Evolutionary conservation across 35 echinoderm and acorn worm genomes (phyloP), one percentile per base, ranked within the genome.

Genomic region (Apostichopus parvimensis): DNA sequence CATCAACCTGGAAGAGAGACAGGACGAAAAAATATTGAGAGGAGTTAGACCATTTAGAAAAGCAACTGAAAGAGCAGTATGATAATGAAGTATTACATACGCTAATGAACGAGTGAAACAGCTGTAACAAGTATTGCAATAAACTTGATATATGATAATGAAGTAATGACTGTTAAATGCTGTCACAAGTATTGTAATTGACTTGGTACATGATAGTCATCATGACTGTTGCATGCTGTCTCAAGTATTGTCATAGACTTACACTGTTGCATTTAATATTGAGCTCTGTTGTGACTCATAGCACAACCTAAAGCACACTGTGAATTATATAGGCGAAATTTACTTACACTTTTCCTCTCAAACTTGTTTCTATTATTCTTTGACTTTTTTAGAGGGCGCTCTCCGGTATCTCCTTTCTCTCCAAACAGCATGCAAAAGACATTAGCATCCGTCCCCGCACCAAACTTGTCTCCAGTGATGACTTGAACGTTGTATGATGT

Each of bases 391-490:
- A 99, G 91, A 68, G 97, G 97, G 53, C 97, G 87, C 77, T 99
- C 95, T 78, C 97, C 97, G 0, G 97, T 99, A 88, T 99, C 97
- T 3, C 97, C 97, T 18, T 91, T 87, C 56, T 96, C 97, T 4
- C 97, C 97, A 80, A 94, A 96, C 34, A 99, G 77, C 87, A 94
- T 96, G 60, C 97, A 99, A 79, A 93, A 99, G 8, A 99, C 95
- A 57, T 99, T 99, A 0, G 97, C 94, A 90, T 99, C 95, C 6
- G 97, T 99, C 18, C 97, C 97, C 2, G 94, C 97, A 77, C 95
- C 94, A 92, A 99, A 99, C 83, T 99, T 99, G 85, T 99, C 97
- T 11, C 95, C 87, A 18, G 97, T 98, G 87, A 94, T 64, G 5
- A 98, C 94, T 23, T 59, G 73, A 9, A 98, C 93, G 45, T 96